Conservation (phyloP, 2,888 invertebrate genomes). For the Hartigia nigra region DNA sequence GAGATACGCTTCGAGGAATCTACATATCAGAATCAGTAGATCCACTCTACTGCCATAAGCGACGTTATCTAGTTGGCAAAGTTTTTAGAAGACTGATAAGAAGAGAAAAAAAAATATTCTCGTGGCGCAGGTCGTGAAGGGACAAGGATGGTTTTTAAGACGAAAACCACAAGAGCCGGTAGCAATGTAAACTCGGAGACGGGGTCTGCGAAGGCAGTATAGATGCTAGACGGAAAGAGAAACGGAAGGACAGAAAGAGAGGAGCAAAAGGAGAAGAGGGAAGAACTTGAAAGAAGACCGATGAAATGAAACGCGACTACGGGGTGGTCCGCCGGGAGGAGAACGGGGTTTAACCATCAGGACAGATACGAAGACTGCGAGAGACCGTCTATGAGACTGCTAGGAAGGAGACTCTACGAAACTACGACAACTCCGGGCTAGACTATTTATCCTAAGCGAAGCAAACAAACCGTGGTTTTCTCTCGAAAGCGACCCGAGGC, state of each 20-base stretch:
- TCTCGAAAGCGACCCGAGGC: slow-evolving; percentile 13
- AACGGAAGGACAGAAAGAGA: background rate
- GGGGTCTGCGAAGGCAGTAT: background rate
- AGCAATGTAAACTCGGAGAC: slow-evolving; percentile 23
- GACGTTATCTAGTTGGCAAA: background rate
- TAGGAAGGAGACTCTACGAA: background rate
- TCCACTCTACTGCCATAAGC: background rate
- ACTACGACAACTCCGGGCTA: background rate
- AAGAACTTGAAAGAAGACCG: slow-evolving; percentile 46
- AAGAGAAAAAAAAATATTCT: background rate
- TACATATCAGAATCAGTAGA: background rate
- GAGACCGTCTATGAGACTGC: background rate
- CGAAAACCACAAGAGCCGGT: slow-evolving; percentile 2
- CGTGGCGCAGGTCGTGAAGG: background rate
- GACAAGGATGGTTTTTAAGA: background rate
- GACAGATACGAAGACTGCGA: background rate
- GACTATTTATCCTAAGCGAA: slow-evolving; percentile 48
- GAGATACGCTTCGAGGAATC: background rate
- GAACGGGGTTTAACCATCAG: slow-evolving; percentile 1
- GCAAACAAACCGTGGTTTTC: slow-evolving; percentile 48
- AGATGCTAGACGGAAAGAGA: background rate
- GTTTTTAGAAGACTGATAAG: background rate
- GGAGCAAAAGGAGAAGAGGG: slow-evolving; percentile 22
- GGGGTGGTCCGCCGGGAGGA: slow-evolving; percentile 2
- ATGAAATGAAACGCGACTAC: slow-evolving; percentile 32